Conservation (phyloP, 1,140 invertebrate genomes). For the Pomacea maculata region DNA sequence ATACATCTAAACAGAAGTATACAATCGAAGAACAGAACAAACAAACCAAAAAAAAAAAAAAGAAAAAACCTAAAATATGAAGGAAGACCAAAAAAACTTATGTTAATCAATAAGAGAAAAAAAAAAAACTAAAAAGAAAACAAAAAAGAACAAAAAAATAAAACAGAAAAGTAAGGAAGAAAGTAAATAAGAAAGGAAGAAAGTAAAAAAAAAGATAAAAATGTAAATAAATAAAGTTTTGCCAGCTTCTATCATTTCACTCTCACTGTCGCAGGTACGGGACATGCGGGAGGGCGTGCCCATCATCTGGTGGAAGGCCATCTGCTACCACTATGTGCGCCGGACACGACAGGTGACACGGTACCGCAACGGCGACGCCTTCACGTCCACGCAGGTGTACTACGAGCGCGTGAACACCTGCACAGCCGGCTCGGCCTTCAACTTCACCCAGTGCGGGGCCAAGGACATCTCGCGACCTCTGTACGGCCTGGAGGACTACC, state of each 20-base stretch:
- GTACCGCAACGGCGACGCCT: slow-evolving; percentile 84
- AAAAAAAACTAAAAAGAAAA: no score
- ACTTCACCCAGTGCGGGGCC: slow-evolving; percentile 81
- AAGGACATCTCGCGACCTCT: slow-evolving; percentile 82
- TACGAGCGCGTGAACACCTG: slow-evolving; percentile 87
- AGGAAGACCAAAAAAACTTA: no score
- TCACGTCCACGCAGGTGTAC: slow-evolving; percentile 84
- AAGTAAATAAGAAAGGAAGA: no score
- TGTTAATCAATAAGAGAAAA: no score
- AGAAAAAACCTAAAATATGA: no score
- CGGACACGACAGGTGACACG: slow-evolving; percentile 76
- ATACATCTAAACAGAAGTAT: background rate
- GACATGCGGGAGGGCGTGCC: slow-evolving; percentile 77
- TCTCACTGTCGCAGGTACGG: background rate
- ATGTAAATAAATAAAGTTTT: background rate
- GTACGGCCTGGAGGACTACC: slow-evolving; percentile 74
- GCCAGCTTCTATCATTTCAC: background rate
- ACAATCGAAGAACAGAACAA: no score
- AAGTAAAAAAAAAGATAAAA: no score
- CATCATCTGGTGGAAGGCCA: slow-evolving; percentile 89
- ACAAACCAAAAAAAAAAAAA: no score
- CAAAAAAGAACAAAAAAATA: no score
- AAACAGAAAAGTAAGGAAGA: no score
- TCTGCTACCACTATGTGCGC: slow-evolving; percentile 86
- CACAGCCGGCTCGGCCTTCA: slow-evolving; percentile 80